Percentiles rank a stretch among this genome's conserved stretches.
These are phyloP conservation scores for Esperia sulphurella DNA, from an alignment of 2,888 invertebrate species.

Conservation along the genomic window DNA sequence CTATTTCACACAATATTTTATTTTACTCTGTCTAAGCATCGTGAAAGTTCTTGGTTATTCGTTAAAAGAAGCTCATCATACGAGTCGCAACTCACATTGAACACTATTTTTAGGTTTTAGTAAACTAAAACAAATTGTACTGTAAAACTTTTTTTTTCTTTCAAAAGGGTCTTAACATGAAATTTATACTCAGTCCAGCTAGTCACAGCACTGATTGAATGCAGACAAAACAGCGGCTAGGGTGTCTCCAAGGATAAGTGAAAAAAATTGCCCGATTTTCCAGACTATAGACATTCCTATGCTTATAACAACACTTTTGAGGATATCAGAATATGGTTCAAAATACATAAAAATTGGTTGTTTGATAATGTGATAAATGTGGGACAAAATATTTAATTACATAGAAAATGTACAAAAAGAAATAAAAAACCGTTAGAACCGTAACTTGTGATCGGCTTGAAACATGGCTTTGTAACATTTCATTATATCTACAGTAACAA, in stretches of 20 bases:
- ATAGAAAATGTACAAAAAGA: constrained; percentile 27
- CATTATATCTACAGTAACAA: constrained; percentile 43
- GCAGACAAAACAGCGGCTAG: neutral
- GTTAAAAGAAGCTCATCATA: neutral
- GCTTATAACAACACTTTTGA: neutral
- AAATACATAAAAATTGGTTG: too few species aligned
- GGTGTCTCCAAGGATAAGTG: too few species aligned
- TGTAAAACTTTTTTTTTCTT: too few species aligned
- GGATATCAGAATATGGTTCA: too few species aligned
- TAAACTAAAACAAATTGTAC: too few species aligned
- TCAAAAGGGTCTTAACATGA: too few species aligned
- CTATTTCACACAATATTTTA: constrained; percentile 16
- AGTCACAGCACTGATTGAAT: constrained; percentile 5
- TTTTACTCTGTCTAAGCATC: neutral
- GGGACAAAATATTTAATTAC: constrained; percentile 11
- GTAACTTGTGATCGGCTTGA: constrained; percentile 19
- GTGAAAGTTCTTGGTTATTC: constrained; percentile 1
- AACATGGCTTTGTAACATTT: constrained; percentile 29
- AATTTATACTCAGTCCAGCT: too few species aligned
- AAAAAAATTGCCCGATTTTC: too few species aligned
- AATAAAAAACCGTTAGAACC: constrained; percentile 27
- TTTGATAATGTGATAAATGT: neutral
- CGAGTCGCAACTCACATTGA: neutral
- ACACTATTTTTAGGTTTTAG: neutral
- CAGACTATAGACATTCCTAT: too few species aligned